Conservation (phyloP, 2,797 vertebrate species). For the Danio jaintianensis region DNA sequence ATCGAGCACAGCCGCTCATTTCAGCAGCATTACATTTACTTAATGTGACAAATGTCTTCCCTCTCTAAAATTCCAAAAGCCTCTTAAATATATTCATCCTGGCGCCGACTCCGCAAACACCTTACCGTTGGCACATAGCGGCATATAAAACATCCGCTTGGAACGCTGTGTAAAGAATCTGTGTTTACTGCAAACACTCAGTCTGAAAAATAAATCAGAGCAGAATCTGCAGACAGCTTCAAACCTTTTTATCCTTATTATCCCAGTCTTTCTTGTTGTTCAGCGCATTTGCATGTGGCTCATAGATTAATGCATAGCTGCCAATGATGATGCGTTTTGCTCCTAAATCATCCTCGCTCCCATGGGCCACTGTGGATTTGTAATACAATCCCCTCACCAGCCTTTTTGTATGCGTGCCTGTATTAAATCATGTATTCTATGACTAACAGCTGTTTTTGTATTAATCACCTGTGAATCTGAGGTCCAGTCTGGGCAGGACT, state of each 20-base stretch:
- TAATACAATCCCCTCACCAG: conserved; percentile 55
- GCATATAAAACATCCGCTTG: conserved; percentile 21
- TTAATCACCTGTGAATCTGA: conserved; percentile 25
- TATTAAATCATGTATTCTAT: conserved; percentile 53
- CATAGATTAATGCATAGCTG: conserved; percentile 23
- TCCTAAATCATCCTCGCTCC: conserved; percentile 24
- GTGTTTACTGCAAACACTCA: conserved; percentile 29
- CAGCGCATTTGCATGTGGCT: conserved; percentile 5
- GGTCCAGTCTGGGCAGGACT: conserved; percentile 5
- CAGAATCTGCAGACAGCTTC: conserved; percentile 18
- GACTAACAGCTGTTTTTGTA: conserved; percentile 50
- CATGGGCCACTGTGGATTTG: conserved; percentile 26
- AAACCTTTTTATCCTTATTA: conserved; percentile 8
- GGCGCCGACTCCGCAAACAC: background rate
- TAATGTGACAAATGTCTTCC: conserved; percentile 11
- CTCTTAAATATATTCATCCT: conserved; percentile 12
- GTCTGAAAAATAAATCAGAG: conserved; percentile 37
- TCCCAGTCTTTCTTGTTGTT: background rate
- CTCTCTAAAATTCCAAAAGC: background rate
- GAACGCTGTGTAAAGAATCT: conserved; percentile 28
- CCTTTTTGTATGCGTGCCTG: conserved; percentile 25
- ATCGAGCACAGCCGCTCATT: background rate
- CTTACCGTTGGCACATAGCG: background rate
- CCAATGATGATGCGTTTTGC: conserved; percentile 23
- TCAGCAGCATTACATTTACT: background rate